Conservation (phyloP, 2,888 invertebrate species). For the Dicranocentrus wangi region DNA sequence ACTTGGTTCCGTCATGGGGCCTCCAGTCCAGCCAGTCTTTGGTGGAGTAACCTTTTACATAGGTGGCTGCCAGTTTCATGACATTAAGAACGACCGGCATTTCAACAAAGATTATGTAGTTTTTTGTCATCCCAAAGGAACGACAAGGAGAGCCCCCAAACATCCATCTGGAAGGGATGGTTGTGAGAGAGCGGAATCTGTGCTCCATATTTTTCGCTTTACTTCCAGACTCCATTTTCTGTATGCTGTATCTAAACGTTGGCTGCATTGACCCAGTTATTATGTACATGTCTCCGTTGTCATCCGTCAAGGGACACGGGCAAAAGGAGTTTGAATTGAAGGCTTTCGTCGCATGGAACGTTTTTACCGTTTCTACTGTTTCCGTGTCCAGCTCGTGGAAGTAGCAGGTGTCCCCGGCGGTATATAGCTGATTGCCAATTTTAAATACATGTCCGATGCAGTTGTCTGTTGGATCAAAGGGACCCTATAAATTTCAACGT, state of each 20-base stretch:
- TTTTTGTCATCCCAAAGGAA: slow-evolving; percentile 77
- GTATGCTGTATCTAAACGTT: slow-evolving; percentile 61
- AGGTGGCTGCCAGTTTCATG: slow-evolving; percentile 75
- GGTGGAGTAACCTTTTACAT: slow-evolving; percentile 74
- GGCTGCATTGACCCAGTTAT: slow-evolving; percentile 63
- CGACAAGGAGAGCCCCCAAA: slow-evolving; percentile 76
- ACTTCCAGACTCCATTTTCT: slow-evolving; percentile 43
- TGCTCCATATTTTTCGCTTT: slow-evolving; percentile 46
- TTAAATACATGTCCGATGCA: slow-evolving; percentile 75
- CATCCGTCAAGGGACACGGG: slow-evolving; percentile 54
- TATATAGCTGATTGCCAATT: slow-evolving; percentile 75
- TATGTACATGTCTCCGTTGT: slow-evolving; percentile 60
- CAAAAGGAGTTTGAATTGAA: slow-evolving; percentile 60
- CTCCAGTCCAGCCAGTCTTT: slow-evolving; percentile 75
- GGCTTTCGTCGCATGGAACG: slow-evolving; percentile 58
- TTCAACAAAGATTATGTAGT: slow-evolving; percentile 77
- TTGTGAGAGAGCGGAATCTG: slow-evolving; percentile 71
- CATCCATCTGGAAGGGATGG: slow-evolving; percentile 74
- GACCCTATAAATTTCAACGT: too few species aligned
- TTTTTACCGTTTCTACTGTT: slow-evolving; percentile 75
- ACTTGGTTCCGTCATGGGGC: slow-evolving; percentile 75
- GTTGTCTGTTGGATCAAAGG: slow-evolving; percentile 76
- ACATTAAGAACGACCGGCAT: slow-evolving; percentile 76
- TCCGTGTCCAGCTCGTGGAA: slow-evolving; percentile 75
- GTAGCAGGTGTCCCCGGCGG: slow-evolving; percentile 76